phyloP scores from a whole-genome alignment of 2,888 invertebrate genomes.

The Drosophila rellima region DNA sequence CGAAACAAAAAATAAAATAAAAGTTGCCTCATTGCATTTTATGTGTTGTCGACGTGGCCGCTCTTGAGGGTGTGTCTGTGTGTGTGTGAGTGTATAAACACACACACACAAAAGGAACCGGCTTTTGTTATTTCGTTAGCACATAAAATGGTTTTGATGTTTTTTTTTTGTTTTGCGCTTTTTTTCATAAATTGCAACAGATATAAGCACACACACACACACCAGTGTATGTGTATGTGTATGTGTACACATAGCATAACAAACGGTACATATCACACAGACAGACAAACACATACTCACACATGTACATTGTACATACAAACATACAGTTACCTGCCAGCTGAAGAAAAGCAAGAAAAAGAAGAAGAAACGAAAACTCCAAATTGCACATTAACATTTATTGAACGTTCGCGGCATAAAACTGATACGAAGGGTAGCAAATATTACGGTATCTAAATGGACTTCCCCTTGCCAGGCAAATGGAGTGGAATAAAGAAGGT shows the following conservation, averaged over 20 bases:
- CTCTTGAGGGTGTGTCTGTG: constrained; percentile 39
- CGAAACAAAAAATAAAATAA: constrained; percentile 14
- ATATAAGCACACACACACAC: constrained; percentile 32
- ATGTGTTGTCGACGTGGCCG: constrained; percentile 62
- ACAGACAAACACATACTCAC: constrained; percentile 1
- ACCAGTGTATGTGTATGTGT: constrained; percentile 12
- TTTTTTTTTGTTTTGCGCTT: constrained; percentile 34
- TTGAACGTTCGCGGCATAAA: constrained; percentile 36
- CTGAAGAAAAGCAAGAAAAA: constrained; percentile 2
- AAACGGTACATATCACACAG: constrained; percentile 31
- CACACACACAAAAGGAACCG: constrained; percentile 30
- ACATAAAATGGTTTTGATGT: constrained; percentile 71
- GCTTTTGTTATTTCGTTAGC: constrained; percentile 80
- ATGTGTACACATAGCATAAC: constrained; percentile 25
- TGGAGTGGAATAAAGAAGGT: no score
- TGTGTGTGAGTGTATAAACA: constrained; percentile 12
- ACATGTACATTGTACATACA: neutral
- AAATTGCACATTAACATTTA: constrained; percentile 64
- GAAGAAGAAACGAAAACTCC: constrained; percentile 28
- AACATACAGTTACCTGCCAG: constrained; percentile 56
- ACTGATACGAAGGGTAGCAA: constrained; percentile 39
- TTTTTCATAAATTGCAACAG: constrained; percentile 62
- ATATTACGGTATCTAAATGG: constrained; percentile 29
- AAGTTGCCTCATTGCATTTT: constrained; percentile 73
- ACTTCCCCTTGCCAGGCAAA: neutral